Evolutionary conservation across 1,140 invertebrate species (phyloP).

Genomic region (Trichonephila inaurata): DNA sequence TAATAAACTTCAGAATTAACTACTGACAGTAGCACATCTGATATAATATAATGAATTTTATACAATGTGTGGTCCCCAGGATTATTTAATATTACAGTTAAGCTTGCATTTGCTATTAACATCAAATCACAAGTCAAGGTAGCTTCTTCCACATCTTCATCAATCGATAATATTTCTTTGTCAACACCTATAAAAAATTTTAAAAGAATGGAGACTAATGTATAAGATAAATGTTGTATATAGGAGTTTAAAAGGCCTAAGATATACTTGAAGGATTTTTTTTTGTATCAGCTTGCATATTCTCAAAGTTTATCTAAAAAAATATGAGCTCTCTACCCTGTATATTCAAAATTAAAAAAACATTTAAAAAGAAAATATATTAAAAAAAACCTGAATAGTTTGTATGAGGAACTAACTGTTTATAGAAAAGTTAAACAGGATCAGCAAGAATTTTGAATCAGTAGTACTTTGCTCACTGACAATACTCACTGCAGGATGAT

Average conservation of each 20-base stretch:
- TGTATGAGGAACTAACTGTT: too few species aligned
- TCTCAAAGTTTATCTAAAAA: too few species aligned
- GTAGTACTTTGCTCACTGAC: too few species aligned
- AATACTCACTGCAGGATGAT: too few species aligned
- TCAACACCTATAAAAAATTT: slow-evolving; percentile 62
- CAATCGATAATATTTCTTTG: slow-evolving; percentile 59
- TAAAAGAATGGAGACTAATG: not conserved
- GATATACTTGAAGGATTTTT: too few species aligned
- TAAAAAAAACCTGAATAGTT: too few species aligned
- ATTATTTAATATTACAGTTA: slow-evolving; percentile 89
- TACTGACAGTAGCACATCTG: slow-evolving; percentile 86
- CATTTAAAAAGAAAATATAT: too few species aligned
- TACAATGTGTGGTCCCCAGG: slow-evolving; percentile 89
- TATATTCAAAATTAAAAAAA: too few species aligned
- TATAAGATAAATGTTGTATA: not conserved
- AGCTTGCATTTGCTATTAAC: slow-evolving; percentile 86
- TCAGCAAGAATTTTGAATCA: too few species aligned
- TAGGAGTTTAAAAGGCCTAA: not conserved
- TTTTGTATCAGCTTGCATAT: too few species aligned
- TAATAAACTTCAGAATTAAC: slow-evolving; percentile 91
- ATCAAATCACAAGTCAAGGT: slow-evolving; percentile 75
- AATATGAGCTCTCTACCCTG: too few species aligned
- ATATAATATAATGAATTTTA: slow-evolving; percentile 91
- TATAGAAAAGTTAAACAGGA: too few species aligned
- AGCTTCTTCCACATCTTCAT: slow-evolving; percentile 64